phyloP scores from a whole-genome alignment of 2,888 invertebrate species.

The Trichogramma dendrolimi region DNA sequence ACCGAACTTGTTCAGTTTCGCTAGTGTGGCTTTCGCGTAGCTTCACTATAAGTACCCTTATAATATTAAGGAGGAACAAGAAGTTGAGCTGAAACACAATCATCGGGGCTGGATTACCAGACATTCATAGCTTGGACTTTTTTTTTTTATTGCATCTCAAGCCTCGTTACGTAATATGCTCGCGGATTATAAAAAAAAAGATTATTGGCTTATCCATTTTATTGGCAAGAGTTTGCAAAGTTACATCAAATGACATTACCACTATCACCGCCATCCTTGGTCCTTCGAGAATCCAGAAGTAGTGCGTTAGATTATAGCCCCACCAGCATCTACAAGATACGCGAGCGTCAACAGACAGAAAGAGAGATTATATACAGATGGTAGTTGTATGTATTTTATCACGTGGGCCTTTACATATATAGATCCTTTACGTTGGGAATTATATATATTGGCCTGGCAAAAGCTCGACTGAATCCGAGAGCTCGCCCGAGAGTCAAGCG shows the following conservation, averaged over 20 bases:
- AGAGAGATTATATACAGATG: no score
- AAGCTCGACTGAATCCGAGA: no score
- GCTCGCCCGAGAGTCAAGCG: no score
- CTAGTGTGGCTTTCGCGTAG: conserved; percentile 68
- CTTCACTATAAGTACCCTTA: conserved; percentile 73
- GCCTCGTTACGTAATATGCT: background rate
- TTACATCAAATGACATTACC: conserved; percentile 54
- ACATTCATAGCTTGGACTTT: no score
- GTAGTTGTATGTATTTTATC: no score
- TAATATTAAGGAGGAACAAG: conserved; percentile 73
- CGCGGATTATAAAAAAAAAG: background rate
- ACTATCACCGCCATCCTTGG: conserved; percentile 75
- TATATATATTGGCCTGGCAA: no score
- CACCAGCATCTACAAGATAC: conserved; percentile 66
- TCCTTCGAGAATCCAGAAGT: conserved; percentile 89
- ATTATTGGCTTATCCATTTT: background rate
- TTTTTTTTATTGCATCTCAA: no score
- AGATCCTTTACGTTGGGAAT: no score
- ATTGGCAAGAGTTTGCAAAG: background rate
- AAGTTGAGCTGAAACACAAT: conserved; percentile 64
- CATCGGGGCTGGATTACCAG: no score
- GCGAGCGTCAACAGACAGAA: no score
- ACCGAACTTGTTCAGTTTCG: conserved; percentile 72
- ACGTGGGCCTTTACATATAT: no score
- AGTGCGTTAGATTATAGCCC: conserved; percentile 74